Percentiles rank a stretch among this genome's conserved stretches.
These are phyloP conservation scores for Echiichthys vipera DNA, from an alignment of 2,797 vertebrate genomes.

Conservation along the genomic window DNA sequence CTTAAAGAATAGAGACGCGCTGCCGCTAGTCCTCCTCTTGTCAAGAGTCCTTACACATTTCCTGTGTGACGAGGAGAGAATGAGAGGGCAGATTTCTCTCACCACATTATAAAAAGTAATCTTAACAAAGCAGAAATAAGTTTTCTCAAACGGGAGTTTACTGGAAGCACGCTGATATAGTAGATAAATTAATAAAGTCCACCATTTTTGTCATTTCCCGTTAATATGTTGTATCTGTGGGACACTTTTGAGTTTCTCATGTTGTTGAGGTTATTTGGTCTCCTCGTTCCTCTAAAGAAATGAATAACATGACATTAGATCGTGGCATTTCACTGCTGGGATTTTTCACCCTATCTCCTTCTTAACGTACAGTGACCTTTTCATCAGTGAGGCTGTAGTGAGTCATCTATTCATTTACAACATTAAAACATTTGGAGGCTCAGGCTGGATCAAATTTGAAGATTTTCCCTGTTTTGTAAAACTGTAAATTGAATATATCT, in stretches of 20 bases:
- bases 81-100: neutral
- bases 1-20: neutral
- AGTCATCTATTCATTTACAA: no score
- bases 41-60: neutral
- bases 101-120: neutral
- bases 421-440: neutral
- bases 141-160: neutral
- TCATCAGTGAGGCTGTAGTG: neutral
- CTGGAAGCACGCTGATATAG: neutral
- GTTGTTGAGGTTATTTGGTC: neutral
- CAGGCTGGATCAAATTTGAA: neutral
- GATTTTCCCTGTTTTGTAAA: neutral
- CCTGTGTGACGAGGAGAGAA: neutral
- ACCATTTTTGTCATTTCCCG: conserved; percentile 4
- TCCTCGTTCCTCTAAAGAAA: neutral
- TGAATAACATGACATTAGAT: conserved; percentile 54
- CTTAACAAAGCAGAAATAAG: neutral
- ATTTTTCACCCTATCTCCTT: conserved; percentile 47
- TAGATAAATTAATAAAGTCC: neutral
- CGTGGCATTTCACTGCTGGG: conserved; percentile 46
- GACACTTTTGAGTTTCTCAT: conserved; percentile 16
- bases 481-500: neutral
- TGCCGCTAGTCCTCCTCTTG: conserved; percentile 7
- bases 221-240: neutral
- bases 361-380: conserved; percentile 54